These are phyloP conservation scores for Darevskia mixta DNA, from an alignment of 2,797 vertebrate genomes.

Conservation along the genomic window DNA sequence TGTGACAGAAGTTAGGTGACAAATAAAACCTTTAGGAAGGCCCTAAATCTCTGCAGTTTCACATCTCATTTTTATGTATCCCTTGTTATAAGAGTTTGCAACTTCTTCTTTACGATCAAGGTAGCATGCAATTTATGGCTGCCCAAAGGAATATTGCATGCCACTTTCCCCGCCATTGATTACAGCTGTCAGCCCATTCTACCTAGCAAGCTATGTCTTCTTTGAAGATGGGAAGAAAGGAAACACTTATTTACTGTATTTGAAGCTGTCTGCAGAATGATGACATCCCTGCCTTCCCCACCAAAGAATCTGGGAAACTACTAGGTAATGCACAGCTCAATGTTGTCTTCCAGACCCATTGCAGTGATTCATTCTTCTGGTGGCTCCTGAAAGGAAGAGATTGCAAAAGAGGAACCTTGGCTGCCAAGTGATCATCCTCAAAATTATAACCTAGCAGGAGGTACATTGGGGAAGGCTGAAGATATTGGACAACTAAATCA, in stretches of 20 bases:
- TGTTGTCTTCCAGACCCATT: neutral
- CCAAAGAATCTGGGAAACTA: neutral
- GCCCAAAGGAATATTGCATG: conserved; percentile 34
- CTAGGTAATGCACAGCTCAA: neutral
- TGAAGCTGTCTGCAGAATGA: neutral
- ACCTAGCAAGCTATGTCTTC: conserved; percentile 9
- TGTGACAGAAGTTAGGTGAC: conserved; percentile 28
- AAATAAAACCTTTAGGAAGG: conserved; percentile 38
- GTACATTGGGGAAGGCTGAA: neutral
- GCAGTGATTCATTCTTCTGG: neutral
- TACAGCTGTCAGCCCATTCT: neutral
- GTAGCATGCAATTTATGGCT: conserved; percentile 33
- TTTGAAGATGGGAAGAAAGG: neutral
- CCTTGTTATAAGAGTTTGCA: conserved; percentile 22
- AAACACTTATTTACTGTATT: neutral
- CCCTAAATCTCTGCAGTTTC: conserved; percentile 33
- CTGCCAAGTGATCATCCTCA: neutral
- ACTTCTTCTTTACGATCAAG: conserved; percentile 36
- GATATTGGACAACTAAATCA: neutral
- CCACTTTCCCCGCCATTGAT: neutral
- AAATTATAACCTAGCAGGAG: neutral
- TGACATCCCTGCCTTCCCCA: conserved; percentile 32
- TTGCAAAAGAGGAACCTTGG: neutral
- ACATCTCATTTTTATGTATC: conserved; percentile 42
- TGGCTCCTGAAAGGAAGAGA: neutral